phyloP scores from a whole-genome alignment of 2,113 vertebrate species.

The Ctenodactylus gundi region DNA sequence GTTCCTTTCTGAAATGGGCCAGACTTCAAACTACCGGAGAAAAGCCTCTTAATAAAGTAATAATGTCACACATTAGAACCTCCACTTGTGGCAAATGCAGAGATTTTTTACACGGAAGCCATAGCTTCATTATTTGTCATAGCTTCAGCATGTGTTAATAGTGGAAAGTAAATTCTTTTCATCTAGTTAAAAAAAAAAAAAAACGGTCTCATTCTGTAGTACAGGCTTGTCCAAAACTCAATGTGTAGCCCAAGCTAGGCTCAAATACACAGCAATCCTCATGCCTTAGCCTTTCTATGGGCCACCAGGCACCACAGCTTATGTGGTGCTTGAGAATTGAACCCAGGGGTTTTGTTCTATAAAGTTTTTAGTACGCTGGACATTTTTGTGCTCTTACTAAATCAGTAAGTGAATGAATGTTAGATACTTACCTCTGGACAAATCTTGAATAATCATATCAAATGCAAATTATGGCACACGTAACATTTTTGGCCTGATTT shows the following conservation, averaged over 20 bases:
- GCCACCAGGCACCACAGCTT: too few relatives aligned
- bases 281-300: too few relatives aligned
- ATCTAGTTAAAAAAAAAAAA: too few relatives aligned
- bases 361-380: background rate
- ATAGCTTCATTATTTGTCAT: too few relatives aligned
- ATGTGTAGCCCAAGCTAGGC: too few relatives aligned
- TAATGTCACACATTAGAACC: background rate
- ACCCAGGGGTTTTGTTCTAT: slow-evolving; percentile 16
- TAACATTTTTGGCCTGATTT: background rate
- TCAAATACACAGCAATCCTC: too few relatives aligned
- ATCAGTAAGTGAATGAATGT: background rate
- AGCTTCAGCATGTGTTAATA: background rate
- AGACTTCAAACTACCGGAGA: background rate
- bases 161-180: background rate
- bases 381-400: background rate
- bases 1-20: slow-evolving; percentile 29
- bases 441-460: slow-evolving; percentile 18
- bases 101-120: background rate
- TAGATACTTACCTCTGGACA: background rate
- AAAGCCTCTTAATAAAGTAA: background rate
- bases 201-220: too few relatives aligned
- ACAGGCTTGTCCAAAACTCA: too few relatives aligned
- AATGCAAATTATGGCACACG: background rate
- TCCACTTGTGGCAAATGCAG: background rate
- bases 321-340: too few relatives aligned